These are phyloP conservation scores for Oryzias dopingdopingensis DNA, from an alignment of 2,797 vertebrate species.

Conservation along the genomic window DNA sequence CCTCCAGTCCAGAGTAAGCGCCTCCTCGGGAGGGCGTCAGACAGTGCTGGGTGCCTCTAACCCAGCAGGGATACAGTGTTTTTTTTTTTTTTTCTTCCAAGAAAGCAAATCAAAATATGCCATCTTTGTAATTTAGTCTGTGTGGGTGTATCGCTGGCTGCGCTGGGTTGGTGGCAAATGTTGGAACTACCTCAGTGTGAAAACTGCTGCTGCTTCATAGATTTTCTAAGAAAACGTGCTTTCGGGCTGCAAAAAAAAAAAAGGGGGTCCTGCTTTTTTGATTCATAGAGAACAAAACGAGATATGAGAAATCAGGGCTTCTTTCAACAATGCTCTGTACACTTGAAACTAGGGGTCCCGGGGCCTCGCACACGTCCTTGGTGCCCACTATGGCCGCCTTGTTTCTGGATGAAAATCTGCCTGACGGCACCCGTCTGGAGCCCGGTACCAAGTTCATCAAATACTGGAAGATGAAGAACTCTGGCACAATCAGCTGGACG, in stretches of 20 bases:
- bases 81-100: conserved; percentile 57
- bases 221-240: conserved; percentile 76
- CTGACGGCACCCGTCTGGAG: conserved; percentile 92
- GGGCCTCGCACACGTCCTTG: conserved; percentile 85
- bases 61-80: conserved; percentile 75
- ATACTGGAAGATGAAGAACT: conserved; percentile 98
- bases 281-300: conserved; percentile 75
- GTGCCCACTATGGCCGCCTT: conserved; percentile 92
- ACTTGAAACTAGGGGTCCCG: conserved; percentile 84
- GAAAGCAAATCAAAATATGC: conserved; percentile 73
- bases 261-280: conserved; percentile 74
- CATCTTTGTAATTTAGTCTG: conserved; percentile 80
- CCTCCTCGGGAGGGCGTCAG: conserved; percentile 69
- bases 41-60: conserved; percentile 71
- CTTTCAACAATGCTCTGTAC: conserved; percentile 80
- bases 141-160: conserved; percentile 81
- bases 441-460: conserved; percentile 96
- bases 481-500: conserved; percentile 92
- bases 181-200: conserved; percentile 84
- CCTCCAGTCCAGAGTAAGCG: conserved; percentile 88
- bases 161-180: conserved; percentile 79
- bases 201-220: conserved; percentile 82
- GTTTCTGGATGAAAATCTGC: conserved; percentile 99
- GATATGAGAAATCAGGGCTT: conserved; percentile 72
- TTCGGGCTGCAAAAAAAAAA: conserved; percentile 77